Evolutionary conservation across 2,113 vertebrate species (phyloP).

Genomic region (Oncorhynchus mykiss): DNA sequence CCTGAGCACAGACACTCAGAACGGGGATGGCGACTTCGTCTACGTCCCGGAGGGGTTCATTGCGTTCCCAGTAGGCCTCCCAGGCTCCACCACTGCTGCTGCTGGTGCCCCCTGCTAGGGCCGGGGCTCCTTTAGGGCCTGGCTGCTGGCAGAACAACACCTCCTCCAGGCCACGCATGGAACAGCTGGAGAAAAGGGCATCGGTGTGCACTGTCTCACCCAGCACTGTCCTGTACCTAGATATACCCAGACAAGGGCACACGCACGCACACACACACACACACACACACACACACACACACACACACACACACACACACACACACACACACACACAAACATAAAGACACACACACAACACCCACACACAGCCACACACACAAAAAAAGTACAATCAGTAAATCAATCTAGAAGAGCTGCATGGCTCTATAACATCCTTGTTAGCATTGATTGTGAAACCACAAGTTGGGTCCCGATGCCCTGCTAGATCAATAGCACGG

Average conservation of each 20-base stretch:
- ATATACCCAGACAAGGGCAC: slow-evolving; percentile 5
- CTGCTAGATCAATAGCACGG: slow-evolving; percentile 54
- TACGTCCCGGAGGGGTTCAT: slow-evolving; percentile 78
- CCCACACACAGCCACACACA: slow-evolving; percentile 9
- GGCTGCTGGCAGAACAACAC: slow-evolving; percentile 72
- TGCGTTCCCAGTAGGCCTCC: slow-evolving; percentile 82
- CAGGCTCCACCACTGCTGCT: slow-evolving; percentile 49
- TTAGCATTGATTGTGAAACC: slow-evolving; percentile 46
- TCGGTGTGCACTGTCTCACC: slow-evolving; percentile 69
- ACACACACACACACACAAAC: slow-evolving; percentile 16
- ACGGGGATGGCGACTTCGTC: slow-evolving; percentile 82
- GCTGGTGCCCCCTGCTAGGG: slow-evolving; percentile 21
- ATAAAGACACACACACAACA: slow-evolving; percentile 13
- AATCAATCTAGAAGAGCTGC: slow-evolving; percentile 44
- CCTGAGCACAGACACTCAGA: slow-evolving; percentile 74
- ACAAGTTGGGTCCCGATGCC: slow-evolving; percentile 43
- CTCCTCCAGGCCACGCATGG: slow-evolving; percentile 75
- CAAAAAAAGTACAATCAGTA: slow-evolving; percentile 26
- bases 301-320: neutral
- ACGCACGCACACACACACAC: slow-evolving; percentile 15
- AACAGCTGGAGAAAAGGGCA: slow-evolving; percentile 70
- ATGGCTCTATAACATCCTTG: slow-evolving; percentile 23
- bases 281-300: slow-evolving; percentile 20
- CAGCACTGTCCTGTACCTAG: slow-evolving; percentile 76
- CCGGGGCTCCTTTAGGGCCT: slow-evolving; percentile 22